These are phyloP conservation scores for Mechanitis messenoides DNA, from an alignment of 2,888 invertebrate genomes.

Conservation along the genomic window DNA sequence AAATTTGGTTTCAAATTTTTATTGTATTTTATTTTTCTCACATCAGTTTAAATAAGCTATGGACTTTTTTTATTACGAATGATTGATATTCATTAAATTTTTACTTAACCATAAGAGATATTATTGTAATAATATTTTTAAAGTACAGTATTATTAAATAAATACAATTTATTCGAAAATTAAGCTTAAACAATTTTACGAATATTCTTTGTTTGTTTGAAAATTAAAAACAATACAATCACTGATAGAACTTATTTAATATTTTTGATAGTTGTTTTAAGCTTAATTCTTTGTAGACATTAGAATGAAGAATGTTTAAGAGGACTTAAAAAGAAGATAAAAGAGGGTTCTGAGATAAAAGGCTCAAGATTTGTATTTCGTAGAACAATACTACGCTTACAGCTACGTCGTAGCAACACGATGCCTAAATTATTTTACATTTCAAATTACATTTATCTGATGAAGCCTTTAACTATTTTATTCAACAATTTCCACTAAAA, in stretches of 20 bases:
- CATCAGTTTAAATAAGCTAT: no score
- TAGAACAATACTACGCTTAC: conserved; percentile 16
- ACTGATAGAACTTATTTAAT: conserved; percentile 6
- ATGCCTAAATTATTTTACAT: conserved; percentile 11
- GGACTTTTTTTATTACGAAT: no score
- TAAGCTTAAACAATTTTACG: no score
- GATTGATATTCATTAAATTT: no score
- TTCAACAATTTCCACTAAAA: not conserved
- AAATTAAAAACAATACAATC: not conserved
- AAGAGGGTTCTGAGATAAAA: conserved; percentile 16
- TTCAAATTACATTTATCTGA: not conserved
- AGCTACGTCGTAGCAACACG: conserved; percentile 8
- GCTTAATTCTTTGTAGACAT: conserved; percentile 10
- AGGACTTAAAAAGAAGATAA: conserved; percentile 16
- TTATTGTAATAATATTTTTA: no score
- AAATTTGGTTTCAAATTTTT: no score
- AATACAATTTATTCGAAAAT: no score
- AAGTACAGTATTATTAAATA: no score
- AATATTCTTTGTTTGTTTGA: not conserved
- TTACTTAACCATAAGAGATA: no score
- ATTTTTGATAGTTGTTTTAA: conserved; percentile 6
- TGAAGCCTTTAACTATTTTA: no score
- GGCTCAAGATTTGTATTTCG: conserved; percentile 13
- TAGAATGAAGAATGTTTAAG: conserved; percentile 15
- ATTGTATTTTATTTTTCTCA: no score